These are phyloP conservation scores for Thripadectes ignobilis DNA, from an alignment of 2,797 vertebrate genomes.

Conservation along the genomic window DNA sequence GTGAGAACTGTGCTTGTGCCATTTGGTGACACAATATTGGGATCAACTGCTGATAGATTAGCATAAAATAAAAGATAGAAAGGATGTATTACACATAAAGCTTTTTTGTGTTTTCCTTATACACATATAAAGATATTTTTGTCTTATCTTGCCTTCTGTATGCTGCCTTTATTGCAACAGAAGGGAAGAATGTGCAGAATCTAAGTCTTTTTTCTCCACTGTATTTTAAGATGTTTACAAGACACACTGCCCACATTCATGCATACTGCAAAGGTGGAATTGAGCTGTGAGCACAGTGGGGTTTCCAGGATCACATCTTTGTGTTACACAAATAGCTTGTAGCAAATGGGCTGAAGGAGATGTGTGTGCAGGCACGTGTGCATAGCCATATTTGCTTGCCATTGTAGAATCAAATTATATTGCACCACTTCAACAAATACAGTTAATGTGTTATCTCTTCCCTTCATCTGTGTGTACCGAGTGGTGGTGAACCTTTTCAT, in stretches of 20 bases:
- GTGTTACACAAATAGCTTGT: neutral
- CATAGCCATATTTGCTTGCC: neutral
- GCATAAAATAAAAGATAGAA: neutral
- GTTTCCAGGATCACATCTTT: neutral
- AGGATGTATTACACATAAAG: neutral
- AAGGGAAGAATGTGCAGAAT: neutral
- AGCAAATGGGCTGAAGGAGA: neutral
- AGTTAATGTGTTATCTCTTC: neutral
- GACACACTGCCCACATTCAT: fast-evolving
- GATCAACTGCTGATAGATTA: neutral
- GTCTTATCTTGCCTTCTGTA: neutral
- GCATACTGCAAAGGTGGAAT: neutral
- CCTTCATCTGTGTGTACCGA: neutral
- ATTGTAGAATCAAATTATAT: neutral
- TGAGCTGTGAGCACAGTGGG: fast-evolving
- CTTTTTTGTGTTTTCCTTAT: neutral
- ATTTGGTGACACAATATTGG: neutral
- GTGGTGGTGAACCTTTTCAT: neutral
- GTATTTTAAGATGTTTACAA: neutral
- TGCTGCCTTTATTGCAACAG: neutral
- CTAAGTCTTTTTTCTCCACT: neutral
- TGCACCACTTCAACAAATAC: neutral
- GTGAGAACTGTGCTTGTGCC: neutral
- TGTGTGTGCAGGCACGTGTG: neutral
- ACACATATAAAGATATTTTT: neutral